A percentile compares a stretch with the other conserved stretches of the same genome.
These are phyloP conservation scores for Hemaris fuciformis DNA, from an alignment of 2,888 invertebrate genomes.

Conservation along the genomic window DNA sequence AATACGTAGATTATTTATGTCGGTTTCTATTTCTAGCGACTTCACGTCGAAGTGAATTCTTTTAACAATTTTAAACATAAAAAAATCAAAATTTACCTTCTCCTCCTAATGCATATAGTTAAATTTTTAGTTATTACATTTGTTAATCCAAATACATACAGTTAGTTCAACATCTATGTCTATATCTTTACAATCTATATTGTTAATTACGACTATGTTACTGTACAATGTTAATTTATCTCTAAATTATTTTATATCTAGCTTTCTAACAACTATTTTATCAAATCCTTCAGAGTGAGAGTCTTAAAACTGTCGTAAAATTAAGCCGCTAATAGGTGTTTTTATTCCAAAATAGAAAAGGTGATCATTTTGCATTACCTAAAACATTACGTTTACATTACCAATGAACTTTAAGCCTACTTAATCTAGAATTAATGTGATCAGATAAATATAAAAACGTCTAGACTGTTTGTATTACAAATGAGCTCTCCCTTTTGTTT, in stretches of 20 bases:
- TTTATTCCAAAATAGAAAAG: background rate
- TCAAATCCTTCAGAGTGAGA: background rate
- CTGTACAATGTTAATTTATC: background rate
- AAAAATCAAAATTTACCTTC: background rate
- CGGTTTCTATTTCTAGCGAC: background rate
- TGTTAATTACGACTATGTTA: conserved; percentile 2
- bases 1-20: background rate
- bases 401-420: background rate
- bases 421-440: conserved; percentile 6
- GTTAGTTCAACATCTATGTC: background rate
- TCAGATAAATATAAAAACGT: background rate
- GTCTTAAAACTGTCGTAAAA: background rate
- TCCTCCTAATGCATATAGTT: background rate
- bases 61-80: background rate
- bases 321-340: background rate
- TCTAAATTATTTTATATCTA: conserved; percentile 21
- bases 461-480: background rate
- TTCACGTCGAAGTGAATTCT: background rate
- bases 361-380: conserved; percentile 11
- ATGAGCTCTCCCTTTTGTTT: conserved; percentile 14
- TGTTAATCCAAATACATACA: background rate
- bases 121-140: background rate
- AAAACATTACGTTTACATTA: background rate
- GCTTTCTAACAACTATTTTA: conserved; percentile 1
- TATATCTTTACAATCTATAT: background rate